Evolutionary conservation across 2,888 invertebrate species (phyloP).

Genomic region (Parasteatoda lunata): DNA sequence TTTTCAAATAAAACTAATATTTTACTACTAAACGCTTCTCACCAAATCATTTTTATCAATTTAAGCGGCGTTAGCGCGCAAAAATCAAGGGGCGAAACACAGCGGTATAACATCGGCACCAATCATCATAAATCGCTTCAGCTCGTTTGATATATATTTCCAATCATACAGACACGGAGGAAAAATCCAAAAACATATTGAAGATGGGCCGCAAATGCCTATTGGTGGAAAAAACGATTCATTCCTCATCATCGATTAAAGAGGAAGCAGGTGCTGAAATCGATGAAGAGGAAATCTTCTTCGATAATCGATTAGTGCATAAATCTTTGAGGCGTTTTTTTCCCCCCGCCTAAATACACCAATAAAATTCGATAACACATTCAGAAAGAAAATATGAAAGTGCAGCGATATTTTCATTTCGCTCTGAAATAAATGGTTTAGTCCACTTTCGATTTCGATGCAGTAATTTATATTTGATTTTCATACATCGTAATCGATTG

Average conservation of each 20-base stretch:
- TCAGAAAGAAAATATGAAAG: background rate
- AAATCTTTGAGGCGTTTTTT: background rate
- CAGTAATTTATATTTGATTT: background rate
- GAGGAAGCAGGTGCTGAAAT: conserved; percentile 2
- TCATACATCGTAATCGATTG: background rate
- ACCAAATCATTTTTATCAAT: no score
- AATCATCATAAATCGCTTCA: conserved; percentile 33
- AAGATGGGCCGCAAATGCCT: background rate
- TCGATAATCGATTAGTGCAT: conserved; percentile 5
- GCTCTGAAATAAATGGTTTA: background rate
- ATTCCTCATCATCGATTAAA: background rate
- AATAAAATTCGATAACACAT: conserved; percentile 5
- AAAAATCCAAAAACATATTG: background rate
- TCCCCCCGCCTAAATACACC: background rate
- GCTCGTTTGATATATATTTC: conserved; percentile 14
- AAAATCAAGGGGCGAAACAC: no score
- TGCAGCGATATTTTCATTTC: background rate
- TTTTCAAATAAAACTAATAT: no score
- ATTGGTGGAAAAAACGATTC: background rate
- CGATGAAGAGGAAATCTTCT: background rate
- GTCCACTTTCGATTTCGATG: conserved; percentile 5
- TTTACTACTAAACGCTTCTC: no score
- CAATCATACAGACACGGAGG: background rate
- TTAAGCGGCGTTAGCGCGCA: no score
- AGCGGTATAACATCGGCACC: background rate